A percentile compares a stretch with the other conserved stretches of the same genome.
Conservation (phyloP, 2,888 invertebrate species). For the Amblyjoppa proteus region DNA sequence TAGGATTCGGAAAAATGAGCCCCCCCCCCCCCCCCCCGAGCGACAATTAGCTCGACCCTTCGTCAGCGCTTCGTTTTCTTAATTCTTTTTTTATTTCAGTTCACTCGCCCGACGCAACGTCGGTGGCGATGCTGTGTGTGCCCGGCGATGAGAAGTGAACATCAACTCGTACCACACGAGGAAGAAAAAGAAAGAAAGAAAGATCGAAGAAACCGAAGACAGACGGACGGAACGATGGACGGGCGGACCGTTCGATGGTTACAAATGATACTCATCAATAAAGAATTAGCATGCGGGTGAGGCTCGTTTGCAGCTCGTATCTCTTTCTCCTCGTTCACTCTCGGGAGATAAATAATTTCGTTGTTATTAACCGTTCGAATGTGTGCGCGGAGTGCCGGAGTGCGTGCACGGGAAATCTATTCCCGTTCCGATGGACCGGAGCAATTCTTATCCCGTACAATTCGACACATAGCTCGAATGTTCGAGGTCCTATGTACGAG, state of each 20-base stretch:
- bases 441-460: neutral
- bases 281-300: constrained; percentile 78
- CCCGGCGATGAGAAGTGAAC: constrained; percentile 56
- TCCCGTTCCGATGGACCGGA: constrained; percentile 9
- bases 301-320: constrained; percentile 64
- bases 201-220: constrained; percentile 54
- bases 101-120: constrained; percentile 70
- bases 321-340: constrained; percentile 24
- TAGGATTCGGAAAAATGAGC: constrained; percentile 77
- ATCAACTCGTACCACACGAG: constrained; percentile 18
- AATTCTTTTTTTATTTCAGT: constrained; percentile 41
- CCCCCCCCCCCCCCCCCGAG: constrained; percentile 75
- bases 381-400: constrained; percentile 40
- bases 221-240: constrained; percentile 42
- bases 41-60: constrained; percentile 76
- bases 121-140: constrained; percentile 66
- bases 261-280: constrained; percentile 82
- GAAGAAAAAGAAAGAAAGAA: constrained; percentile 39
- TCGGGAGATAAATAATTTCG: constrained; percentile 45
- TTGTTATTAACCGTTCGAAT: constrained; percentile 56
- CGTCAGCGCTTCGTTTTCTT: constrained; percentile 70
- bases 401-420: constrained; percentile 46
- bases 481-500: neutral
- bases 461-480: neutral
- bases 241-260: constrained; percentile 74